Evolutionary conservation across 2,797 vertebrate species (phyloP).

Genomic region (Chaetodon trifasciatus): DNA sequence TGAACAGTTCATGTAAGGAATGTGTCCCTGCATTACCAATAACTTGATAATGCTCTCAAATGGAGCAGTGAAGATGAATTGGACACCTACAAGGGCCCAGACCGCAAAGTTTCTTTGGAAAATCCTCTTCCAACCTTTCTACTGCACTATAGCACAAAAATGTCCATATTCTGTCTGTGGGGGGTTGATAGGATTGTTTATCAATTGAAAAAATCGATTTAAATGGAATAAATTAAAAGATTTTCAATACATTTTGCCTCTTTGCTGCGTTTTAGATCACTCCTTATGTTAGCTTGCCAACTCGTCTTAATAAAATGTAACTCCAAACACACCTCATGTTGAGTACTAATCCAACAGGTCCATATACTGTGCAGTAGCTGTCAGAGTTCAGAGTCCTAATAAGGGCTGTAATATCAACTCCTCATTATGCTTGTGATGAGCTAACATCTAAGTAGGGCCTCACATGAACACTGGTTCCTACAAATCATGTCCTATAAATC

Average conservation of each 20-base stretch:
- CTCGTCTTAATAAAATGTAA: neutral
- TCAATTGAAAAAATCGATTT: conserved; percentile 6
- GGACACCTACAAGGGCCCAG: neutral
- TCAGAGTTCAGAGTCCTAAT: neutral
- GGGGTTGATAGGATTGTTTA: conserved; percentile 21
- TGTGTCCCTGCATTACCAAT: conserved; percentile 29
- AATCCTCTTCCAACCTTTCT: conserved; percentile 17
- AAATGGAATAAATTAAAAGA: neutral
- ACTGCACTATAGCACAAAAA: conserved; percentile 1
- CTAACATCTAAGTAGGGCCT: conserved; percentile 31
- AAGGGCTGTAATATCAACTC: conserved; percentile 25
- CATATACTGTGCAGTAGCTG: neutral
- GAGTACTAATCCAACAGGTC: neutral
- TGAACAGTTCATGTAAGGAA: conserved; percentile 19
- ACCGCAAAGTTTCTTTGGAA: conserved; percentile 4
- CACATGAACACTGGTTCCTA: conserved; percentile 35
- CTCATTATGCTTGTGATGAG: conserved; percentile 30
- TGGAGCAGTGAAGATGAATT: conserved; percentile 27
- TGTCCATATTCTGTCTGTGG: neutral
- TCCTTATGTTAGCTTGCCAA: neutral
- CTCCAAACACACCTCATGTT: neutral
- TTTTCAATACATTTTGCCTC: neutral
- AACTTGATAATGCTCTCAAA: conserved; percentile 31
- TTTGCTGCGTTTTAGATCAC: conserved; percentile 10
- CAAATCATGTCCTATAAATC: conserved; percentile 67